phyloP scores from a whole-genome alignment of 2,113 vertebrate genomes.

The Puffinus mauretanicus region DNA sequence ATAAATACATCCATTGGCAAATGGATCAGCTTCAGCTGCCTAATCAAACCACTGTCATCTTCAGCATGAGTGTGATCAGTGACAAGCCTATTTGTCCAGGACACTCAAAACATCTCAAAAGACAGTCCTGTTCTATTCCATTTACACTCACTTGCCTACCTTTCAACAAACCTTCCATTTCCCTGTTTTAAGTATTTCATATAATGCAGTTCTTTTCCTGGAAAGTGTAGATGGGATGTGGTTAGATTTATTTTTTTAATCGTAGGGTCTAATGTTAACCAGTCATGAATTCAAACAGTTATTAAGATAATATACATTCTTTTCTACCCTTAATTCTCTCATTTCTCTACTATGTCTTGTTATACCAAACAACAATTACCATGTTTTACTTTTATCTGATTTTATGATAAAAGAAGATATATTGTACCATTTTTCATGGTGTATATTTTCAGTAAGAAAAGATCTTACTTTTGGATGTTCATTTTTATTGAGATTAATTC shows the following conservation, averaged over 20 bases:
- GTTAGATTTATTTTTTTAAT: neutral
- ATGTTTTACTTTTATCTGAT: constrained; percentile 13
- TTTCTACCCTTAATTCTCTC: neutral
- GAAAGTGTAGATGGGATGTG: neutral
- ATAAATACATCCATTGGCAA: neutral
- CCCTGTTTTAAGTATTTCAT: neutral
- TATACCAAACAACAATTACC: constrained; percentile 43
- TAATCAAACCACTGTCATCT: neutral
- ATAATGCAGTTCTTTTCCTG: neutral
- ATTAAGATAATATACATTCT: neutral
- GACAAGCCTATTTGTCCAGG: neutral
- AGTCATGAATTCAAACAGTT: neutral
- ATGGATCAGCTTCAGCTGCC: neutral
- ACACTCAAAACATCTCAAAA: neutral
- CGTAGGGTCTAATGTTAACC: neutral
- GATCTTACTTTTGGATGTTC: neutral
- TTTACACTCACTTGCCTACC: neutral
- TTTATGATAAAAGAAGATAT: constrained; percentile 19
- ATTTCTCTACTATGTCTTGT: neutral
- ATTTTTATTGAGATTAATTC: constrained; percentile 58
- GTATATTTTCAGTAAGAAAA: neutral
- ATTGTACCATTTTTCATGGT: neutral
- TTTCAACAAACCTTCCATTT: neutral
- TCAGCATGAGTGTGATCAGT: neutral
- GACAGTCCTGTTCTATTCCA: neutral